Conservation (phyloP, 1,140 invertebrate species). For the Homarus americanus region DNA sequence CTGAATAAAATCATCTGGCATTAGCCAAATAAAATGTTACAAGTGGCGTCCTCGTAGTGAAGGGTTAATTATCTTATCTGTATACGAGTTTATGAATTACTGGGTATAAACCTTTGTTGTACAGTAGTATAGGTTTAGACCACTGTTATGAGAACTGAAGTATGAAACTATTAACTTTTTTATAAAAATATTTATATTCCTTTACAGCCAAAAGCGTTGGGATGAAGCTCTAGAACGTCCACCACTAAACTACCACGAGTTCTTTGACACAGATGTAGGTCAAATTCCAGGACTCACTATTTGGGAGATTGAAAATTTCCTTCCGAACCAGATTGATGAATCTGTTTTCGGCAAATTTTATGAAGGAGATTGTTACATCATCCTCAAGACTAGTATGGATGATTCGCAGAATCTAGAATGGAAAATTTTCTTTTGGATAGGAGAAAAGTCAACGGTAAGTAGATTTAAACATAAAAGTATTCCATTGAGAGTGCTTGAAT, state of each 20-base stretch:
- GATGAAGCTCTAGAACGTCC: conserved; percentile 97
- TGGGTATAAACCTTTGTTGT: too few species aligned
- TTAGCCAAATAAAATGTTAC: too few species aligned
- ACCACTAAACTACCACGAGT: conserved; percentile 98
- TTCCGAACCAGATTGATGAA: conserved; percentile 91
- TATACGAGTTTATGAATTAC: too few species aligned
- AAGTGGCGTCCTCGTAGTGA: too few species aligned
- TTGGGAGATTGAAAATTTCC: conserved; percentile 99
- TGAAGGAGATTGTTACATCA: conserved; percentile 99
- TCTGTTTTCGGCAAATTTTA: conserved; percentile 98
- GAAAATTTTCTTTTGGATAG: conserved; percentile 99
- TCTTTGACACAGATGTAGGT: conserved; percentile 98
- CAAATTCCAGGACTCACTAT: conserved; percentile 91
- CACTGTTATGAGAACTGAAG: too few species aligned
- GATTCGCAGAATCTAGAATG: conserved; percentile 91
- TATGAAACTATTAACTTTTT: too few species aligned
- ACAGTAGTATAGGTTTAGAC: too few species aligned
- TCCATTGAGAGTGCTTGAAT: too few species aligned
- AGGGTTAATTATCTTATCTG: too few species aligned
- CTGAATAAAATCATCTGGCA: too few species aligned
- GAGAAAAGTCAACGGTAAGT: conserved; percentile 93
- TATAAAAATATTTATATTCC: not conserved
- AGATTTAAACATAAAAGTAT: too few species aligned
- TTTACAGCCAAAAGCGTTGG: conserved; percentile 83
- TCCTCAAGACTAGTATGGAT: conserved; percentile 94